These are phyloP conservation scores for Drosophila longiperda DNA, from an alignment of 2,888 invertebrate species.

Conservation along the genomic window DNA sequence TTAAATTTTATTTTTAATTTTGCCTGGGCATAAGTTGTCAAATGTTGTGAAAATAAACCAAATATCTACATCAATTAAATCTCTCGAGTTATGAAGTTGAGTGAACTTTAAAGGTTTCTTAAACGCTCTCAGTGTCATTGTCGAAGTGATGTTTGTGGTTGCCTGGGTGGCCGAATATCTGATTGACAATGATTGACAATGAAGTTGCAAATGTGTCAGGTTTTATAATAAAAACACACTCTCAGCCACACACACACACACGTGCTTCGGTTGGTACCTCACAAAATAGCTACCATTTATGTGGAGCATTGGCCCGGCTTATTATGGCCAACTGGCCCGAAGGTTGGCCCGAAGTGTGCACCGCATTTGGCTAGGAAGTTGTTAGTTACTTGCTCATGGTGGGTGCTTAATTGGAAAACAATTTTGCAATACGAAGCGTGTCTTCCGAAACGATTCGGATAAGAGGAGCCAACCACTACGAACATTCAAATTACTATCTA, in stretches of 20 bases:
- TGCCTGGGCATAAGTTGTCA: not conserved
- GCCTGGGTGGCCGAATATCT: slow-evolving; percentile 61
- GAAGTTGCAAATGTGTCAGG: slow-evolving; percentile 61
- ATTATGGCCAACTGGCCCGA: slow-evolving; percentile 61
- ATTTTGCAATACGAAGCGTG: slow-evolving; percentile 33
- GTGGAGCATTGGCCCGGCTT: slow-evolving; percentile 68
- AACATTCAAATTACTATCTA: slow-evolving; percentile 11
- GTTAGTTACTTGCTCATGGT: slow-evolving; percentile 40
- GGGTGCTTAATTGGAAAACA: slow-evolving; percentile 56
- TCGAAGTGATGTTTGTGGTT: slow-evolving; percentile 47
- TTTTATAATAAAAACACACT: slow-evolving; percentile 3
- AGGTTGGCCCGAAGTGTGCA: slow-evolving; percentile 39
- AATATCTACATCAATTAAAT: slow-evolving; percentile 44
- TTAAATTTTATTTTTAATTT: no score
- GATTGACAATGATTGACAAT: slow-evolving; percentile 77
- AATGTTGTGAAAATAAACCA: not conserved
- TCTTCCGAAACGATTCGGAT: slow-evolving; percentile 8
- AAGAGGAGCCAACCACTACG: slow-evolving; percentile 11
- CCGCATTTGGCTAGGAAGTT: slow-evolving; percentile 54
- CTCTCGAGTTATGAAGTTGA: slow-evolving; percentile 62
- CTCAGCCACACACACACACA: not conserved
- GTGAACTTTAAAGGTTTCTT: slow-evolving; percentile 69
- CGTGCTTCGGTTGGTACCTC: slow-evolving; percentile 11
- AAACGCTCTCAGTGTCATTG: slow-evolving; percentile 62
- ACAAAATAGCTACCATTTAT: slow-evolving; percentile 60